Evolutionary conservation across 2,113 vertebrate species (phyloP).

Genomic region (Gracilinanus agilis): DNA sequence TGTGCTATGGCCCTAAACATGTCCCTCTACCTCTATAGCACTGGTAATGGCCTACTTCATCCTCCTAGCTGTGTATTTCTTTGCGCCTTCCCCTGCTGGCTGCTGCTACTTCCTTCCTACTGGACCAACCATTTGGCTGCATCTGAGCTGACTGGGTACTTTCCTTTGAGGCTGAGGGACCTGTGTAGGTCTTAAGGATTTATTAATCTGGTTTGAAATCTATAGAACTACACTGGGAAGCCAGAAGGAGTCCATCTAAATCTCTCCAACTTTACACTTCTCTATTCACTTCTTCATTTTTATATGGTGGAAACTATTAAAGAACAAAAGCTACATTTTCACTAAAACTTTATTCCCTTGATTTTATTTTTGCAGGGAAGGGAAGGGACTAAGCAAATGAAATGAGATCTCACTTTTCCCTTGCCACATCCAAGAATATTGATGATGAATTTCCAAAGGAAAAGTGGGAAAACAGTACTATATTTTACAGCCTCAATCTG

Average conservation of each 20-base stretch:
- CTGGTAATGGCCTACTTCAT: slow-evolving; percentile 91
- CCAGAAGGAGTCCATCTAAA: not conserved
- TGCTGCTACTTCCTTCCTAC: slow-evolving; percentile 82
- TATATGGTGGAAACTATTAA: not conserved
- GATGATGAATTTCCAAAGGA: not conserved
- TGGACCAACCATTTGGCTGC: not conserved
- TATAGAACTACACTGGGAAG: not conserved
- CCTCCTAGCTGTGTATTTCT: slow-evolving; percentile 88
- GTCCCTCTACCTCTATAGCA: slow-evolving; percentile 74
- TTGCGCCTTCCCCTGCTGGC: slow-evolving; percentile 87
- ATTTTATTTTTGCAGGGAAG: slow-evolving; percentile 18
- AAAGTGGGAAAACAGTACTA: not conserved
- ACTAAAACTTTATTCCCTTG: not conserved
- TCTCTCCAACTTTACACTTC: not conserved
- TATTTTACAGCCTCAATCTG: not conserved
- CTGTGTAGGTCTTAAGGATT: too few relatives aligned
- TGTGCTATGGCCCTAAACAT: not conserved
- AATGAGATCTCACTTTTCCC: not conserved
- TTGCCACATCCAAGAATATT: not conserved
- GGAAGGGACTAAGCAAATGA: not conserved
- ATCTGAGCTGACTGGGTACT: not conserved
- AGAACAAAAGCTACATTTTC: not conserved
- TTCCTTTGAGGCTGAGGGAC: not conserved
- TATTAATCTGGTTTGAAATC: not conserved
- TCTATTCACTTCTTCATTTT: not conserved